These are phyloP conservation scores for Erpobdella octoculata DNA, from an alignment of 2,888 invertebrate species.

Conservation along the genomic window DNA sequence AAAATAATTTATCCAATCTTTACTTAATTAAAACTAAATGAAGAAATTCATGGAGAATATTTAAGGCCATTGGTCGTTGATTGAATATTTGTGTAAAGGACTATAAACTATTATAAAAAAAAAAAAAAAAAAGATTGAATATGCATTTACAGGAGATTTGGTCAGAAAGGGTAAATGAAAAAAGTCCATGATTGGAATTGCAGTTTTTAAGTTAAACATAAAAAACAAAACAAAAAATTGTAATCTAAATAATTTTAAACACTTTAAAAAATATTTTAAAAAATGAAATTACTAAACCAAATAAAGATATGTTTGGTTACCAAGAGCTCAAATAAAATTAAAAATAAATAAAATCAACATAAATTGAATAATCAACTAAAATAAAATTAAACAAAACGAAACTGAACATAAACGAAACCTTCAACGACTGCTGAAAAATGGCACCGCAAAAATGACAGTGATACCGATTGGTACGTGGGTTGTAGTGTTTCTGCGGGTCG, in stretches of 20 bases:
- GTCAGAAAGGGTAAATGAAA: too few relatives aligned
- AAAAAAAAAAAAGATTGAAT: conserved; percentile 3
- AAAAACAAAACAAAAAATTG: too few relatives aligned
- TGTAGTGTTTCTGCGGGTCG: not conserved
- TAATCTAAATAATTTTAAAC: not conserved
- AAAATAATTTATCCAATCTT: not conserved
- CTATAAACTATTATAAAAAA: not conserved
- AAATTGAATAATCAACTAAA: not conserved
- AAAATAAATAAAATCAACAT: conserved; percentile 9
- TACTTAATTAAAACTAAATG: not conserved
- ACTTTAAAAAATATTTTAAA: not conserved
- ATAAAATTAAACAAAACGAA: conserved; percentile 16
- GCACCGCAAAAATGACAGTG: conserved; percentile 39
- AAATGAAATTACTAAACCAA: not conserved
- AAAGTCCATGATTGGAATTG: too few relatives aligned
- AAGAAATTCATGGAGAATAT: not conserved
- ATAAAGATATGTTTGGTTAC: not conserved
- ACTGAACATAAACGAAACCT: conserved; percentile 34
- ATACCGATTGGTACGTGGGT: conserved; percentile 1
- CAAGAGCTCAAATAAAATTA: not conserved
- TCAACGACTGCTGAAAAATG: conserved; percentile 37
- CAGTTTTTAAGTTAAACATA: too few relatives aligned
- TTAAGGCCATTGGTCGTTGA: too few relatives aligned
- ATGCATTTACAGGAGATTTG: too few relatives aligned
- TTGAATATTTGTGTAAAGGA: too few relatives aligned